A percentile compares a stretch with the other conserved stretches of the same genome.
Evolutionary conservation across 2,888 invertebrate species (phyloP).

Genomic region (Limnephilus lunatus): DNA sequence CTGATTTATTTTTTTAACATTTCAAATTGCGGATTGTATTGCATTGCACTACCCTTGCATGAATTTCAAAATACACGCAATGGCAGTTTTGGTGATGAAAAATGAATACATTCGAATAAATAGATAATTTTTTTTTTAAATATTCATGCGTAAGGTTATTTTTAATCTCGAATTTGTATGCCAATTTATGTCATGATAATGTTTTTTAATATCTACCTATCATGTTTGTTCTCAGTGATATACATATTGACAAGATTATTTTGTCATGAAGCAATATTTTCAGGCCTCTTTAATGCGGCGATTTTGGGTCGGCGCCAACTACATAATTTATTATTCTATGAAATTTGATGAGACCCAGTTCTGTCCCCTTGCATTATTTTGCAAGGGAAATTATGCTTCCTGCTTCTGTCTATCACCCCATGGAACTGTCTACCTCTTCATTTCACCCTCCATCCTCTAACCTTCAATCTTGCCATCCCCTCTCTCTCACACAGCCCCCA

Average conservation of each 20-base stretch:
- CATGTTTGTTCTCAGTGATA: neutral
- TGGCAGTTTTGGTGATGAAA: too few species aligned
- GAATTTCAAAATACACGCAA: too few species aligned
- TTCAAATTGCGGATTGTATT: too few species aligned
- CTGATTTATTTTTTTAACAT: too few species aligned
- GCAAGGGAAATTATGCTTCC: constrained; percentile 20
- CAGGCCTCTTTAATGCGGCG: neutral
- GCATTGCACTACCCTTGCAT: too few species aligned
- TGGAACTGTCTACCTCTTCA: neutral
- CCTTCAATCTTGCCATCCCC: neutral
- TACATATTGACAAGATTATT: neutral
- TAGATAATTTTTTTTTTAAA: too few species aligned
- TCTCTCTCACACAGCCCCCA: neutral
- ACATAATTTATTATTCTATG: neutral
- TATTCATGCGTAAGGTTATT: too few species aligned
- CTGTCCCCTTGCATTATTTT: constrained; percentile 4
- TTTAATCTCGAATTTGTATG: too few species aligned
- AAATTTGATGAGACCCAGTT: neutral
- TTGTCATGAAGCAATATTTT: neutral
- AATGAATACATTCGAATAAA: too few species aligned
- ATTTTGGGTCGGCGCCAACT: neutral
- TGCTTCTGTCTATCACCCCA: neutral
- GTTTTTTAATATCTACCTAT: neutral
- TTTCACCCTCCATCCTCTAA: neutral
- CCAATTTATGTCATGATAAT: neutral